A percentile compares a stretch with the other conserved stretches of the same genome.
Evolutionary conservation across 2,888 invertebrate genomes (phyloP).

Genomic region (Cantharis lateralis): DNA sequence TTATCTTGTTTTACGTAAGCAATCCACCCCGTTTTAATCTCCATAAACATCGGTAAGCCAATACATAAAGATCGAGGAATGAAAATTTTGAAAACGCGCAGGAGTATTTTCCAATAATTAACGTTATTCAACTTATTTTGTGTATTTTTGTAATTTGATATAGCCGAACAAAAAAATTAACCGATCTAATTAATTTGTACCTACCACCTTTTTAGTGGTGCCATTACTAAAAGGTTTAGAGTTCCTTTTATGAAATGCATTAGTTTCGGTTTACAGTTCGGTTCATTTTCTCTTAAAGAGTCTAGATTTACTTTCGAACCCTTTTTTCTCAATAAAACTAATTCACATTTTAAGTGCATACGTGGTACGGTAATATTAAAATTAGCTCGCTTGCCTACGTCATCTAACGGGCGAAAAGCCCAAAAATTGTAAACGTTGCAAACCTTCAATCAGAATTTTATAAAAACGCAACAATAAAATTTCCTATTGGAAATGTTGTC

Average conservation of each 20-base stretch:
- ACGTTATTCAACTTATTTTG: neutral
- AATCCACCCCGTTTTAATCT: neutral
- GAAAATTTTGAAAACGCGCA: neutral
- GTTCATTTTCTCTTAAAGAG: constrained; percentile 1
- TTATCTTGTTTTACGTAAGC: neutral
- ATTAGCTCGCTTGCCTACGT: neutral
- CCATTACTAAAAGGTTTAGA: neutral
- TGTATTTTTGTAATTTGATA: neutral
- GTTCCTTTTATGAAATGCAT: constrained; percentile 7
- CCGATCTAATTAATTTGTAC: constrained; percentile 1
- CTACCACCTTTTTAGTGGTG: neutral
- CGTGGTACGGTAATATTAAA: neutral
- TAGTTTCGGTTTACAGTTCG: constrained; percentile 11
- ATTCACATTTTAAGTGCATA: neutral
- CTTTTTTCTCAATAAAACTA: neutral
- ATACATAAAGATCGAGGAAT: neutral
- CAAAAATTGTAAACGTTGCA: neutral
- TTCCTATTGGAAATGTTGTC: neutral
- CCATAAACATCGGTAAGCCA: neutral
- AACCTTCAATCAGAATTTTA: neutral
- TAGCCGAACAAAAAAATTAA: neutral
- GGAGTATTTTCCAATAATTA: neutral
- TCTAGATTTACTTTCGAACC: neutral
- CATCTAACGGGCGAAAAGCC: neutral
- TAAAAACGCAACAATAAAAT: neutral